Conservation (phyloP, 2,888 invertebrate species). For the Sisyra nigra region DNA sequence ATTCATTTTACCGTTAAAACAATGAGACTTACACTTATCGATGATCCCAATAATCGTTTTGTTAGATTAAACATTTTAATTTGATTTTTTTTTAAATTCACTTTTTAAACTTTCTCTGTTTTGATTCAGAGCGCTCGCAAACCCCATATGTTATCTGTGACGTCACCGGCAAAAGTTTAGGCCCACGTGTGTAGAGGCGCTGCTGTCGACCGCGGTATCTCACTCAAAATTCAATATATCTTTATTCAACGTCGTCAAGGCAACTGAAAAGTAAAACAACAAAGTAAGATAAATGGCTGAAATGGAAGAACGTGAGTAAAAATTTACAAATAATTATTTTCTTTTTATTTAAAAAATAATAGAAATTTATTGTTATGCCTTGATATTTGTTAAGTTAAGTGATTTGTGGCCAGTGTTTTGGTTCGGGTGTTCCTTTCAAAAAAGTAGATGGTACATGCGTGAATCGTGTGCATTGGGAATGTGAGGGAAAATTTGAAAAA, state of each 20-base stretch:
- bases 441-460: neutral
- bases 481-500: neutral
- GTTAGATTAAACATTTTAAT: neutral
- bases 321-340: conserved; percentile 9
- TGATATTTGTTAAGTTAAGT: neutral
- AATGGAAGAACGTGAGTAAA: conserved; percentile 21
- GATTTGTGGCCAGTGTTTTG: neutral
- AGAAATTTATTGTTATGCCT: neutral
- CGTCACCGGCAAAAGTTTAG: conserved; percentile 2
- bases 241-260: conserved; percentile 22
- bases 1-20: neutral
- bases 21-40: neutral
- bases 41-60: no score
- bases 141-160: conserved; percentile 3
- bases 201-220: no score
- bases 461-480: neutral
- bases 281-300: conserved; percentile 22
- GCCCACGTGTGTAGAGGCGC: conserved; percentile 8
- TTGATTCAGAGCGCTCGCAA: neutral
- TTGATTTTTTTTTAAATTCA: neutral
- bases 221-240: no score
- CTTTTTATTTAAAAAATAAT: neutral
- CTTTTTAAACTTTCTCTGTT: neutral
- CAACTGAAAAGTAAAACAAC: conserved; percentile 24
- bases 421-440: neutral